A percentile compares a stretch with the other conserved stretches of the same genome.
Conservation (phyloP, 1,140 invertebrate genomes). For the Drosophila sproati region DNA sequence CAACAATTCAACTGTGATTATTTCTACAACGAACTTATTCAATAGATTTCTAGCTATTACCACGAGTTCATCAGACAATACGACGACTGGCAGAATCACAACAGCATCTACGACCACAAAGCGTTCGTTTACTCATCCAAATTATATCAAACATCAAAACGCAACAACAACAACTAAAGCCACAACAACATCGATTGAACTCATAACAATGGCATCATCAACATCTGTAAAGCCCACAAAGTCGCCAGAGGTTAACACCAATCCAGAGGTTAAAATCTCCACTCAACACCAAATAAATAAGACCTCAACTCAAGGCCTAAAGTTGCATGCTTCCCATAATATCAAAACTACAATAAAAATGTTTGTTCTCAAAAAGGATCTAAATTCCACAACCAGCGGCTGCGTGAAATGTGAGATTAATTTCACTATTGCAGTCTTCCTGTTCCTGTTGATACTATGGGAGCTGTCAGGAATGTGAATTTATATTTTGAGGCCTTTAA, state of each 20-base stretch:
- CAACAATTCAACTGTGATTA: background rate
- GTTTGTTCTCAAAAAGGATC: background rate
- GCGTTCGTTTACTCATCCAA: too few relatives aligned
- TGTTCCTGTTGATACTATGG: background rate
- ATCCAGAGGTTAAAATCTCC: background rate
- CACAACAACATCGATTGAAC: background rate
- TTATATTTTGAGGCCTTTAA: too few relatives aligned
- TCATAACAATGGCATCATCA: background rate
- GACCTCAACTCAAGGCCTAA: background rate
- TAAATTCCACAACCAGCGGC: background rate
- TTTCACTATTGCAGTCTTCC: background rate
- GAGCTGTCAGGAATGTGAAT: background rate
- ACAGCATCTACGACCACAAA: background rate
- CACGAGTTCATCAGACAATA: background rate
- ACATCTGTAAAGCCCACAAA: background rate
- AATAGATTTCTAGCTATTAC: background rate
- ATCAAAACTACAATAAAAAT: background rate
- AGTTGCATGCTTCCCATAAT: background rate
- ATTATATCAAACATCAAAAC: background rate
- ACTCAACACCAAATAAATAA: background rate
- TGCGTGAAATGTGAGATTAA: background rate
- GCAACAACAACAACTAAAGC: background rate
- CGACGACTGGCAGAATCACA: conserved; percentile 1
- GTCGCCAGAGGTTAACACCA: background rate
- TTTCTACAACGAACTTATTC: background rate